Evolutionary conservation across 1,140 invertebrate species (phyloP), one percentile per base, ranked within the genome.

Genomic region (Adelges cooleyi): DNA sequence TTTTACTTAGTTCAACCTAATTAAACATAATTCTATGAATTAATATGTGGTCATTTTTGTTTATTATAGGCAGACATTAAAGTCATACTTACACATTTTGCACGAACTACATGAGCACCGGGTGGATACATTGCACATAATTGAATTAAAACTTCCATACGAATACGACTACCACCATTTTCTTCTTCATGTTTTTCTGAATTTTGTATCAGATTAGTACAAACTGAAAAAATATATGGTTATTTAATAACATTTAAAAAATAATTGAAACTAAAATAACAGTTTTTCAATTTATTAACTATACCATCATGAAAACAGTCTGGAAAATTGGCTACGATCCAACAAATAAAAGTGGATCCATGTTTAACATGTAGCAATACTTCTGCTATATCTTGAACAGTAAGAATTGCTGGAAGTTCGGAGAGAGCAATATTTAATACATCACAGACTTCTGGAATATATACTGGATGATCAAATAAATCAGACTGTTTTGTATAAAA

Each of bases 381-480:
- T 78, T 98, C 93, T 1, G 82, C 78, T 48, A 90, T 82, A 67
- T 92, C 90, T 62, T 84, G 78, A 50, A 95, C 84, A 27, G 88
- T 90, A 1, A 98, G 75, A 5, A 95, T 77, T 50, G 88, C 86
- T 10, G 94, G 92, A 33, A 98, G 76, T 76, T 98, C 94, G 11
- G 89, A 87, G 40, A 94, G 76, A 25, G 91, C 92, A 70, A 97
- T 95, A 74, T 90, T 95, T 15, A 98, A 84, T 0, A 95, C 90
- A 79, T 97, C 93, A 59, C 90, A 87, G 36, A 98, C 88, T 77
- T 97, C 94, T 74, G 95, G 92, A 66, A 95, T 80, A 72, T 96
- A 97, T 1, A 97, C 90, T 69, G 87, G 84, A 79, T 92, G 92
- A 72, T 97, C 93, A 78, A 98, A 95, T 23, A 98, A 76, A 73